Percentiles rank a stretch among this genome's conserved stretches.
These are phyloP conservation scores for Psittacula echo DNA, from an alignment of 2,797 vertebrate species.

Conservation along the genomic window DNA sequence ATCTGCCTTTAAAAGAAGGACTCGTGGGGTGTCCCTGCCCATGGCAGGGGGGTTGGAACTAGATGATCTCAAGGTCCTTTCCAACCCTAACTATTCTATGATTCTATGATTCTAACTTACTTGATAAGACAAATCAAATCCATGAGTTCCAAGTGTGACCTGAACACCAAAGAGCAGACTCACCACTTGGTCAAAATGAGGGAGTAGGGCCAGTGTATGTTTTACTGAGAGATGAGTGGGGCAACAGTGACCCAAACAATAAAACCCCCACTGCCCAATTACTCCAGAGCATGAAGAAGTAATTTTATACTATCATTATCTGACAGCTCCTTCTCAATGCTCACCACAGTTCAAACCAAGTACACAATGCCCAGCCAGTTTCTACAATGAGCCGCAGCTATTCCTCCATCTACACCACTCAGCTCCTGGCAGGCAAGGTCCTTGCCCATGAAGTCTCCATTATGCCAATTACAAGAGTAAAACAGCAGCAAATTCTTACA, in stretches of 20 bases:
- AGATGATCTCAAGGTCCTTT: no score
- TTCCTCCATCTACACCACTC: neutral
- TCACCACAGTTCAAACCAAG: neutral
- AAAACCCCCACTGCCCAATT: neutral
- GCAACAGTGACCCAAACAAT: neutral
- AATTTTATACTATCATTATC: neutral
- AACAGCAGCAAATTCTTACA: neutral
- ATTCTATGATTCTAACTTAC: neutral
- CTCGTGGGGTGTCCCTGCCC: neutral
- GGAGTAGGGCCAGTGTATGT: rapidly evolving
- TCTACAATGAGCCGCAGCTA: neutral
- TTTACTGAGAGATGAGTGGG: neutral
- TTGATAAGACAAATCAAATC: neutral
- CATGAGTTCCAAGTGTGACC: neutral
- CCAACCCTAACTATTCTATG: no score
- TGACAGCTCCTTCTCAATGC: neutral
- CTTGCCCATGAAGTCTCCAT: neutral
- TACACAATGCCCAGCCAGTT: neutral
- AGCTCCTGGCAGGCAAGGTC: neutral
- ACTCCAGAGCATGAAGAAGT: neutral
- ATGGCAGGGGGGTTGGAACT: no score
- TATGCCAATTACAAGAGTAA: neutral
- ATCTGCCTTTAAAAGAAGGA: neutral
- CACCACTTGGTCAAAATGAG: neutral
- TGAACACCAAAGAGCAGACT: neutral